Conservation (phyloP, 2,113 vertebrate genomes). For the Rhea americana region DNA sequence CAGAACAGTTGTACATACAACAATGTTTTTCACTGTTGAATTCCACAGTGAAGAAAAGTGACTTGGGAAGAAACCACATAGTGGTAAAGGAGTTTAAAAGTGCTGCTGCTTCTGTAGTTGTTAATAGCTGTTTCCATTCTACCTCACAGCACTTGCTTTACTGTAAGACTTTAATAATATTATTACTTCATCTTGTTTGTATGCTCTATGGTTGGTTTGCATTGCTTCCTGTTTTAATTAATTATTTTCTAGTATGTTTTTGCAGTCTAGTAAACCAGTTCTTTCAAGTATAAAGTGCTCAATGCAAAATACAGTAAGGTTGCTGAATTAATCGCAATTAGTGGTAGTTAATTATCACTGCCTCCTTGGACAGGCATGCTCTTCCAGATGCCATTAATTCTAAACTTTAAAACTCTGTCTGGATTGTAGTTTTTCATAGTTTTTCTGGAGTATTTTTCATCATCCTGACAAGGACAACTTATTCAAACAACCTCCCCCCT, state of each 20-base stretch:
- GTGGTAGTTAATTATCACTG: neutral
- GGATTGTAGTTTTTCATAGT: neutral
- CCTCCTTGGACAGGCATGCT: neutral
- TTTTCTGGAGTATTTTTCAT: neutral
- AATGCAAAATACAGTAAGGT: too few species aligned
- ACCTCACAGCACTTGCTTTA: neutral
- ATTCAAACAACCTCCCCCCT: neutral
- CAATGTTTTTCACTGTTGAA: neutral
- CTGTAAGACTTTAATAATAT: slow-evolving; percentile 7
- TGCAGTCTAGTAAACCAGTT: neutral
- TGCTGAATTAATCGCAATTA: neutral
- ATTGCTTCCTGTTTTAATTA: slow-evolving; percentile 6
- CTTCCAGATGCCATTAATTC: neutral
- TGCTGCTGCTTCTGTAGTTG: neutral
- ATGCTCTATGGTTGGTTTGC: neutral
- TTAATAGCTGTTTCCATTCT: neutral
- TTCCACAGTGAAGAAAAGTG: neutral
- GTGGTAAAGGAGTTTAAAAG: neutral
- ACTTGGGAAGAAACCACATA: neutral
- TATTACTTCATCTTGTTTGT: slow-evolving; percentile 14
- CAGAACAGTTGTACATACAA: neutral
- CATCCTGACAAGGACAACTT: neutral
- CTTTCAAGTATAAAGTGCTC: too few species aligned
- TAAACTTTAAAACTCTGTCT: neutral
- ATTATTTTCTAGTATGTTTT: neutral